Percentiles rank a stretch among this genome's conserved stretches.
Conservation (phyloP, 2,797 vertebrate species). For the Epinephelus coioides region DNA sequence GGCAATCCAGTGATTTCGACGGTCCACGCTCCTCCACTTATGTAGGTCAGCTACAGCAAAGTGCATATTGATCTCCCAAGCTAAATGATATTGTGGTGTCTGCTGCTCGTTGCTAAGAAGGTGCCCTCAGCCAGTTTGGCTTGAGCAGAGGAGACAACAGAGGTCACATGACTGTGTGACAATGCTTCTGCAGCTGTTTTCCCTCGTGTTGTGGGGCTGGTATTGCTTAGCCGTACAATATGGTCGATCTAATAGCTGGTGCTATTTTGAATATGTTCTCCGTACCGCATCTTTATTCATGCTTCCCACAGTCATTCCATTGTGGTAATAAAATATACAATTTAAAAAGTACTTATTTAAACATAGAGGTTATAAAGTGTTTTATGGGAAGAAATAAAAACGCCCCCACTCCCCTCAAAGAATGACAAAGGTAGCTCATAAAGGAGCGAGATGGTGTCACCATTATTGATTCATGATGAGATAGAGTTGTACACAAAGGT, state of each 20-base stretch:
- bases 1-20: slow-evolving; percentile 63
- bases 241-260: slow-evolving; percentile 29
- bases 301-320: slow-evolving; percentile 1
- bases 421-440: slow-evolving; percentile 2
- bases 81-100: slow-evolving; percentile 82
- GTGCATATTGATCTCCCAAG: slow-evolving; percentile 82
- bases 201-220: slow-evolving; percentile 28
- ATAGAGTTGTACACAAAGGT: slow-evolving; percentile 27
- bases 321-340: neutral
- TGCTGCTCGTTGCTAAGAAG: slow-evolving; percentile 75
- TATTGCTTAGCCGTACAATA: slow-evolving; percentile 44
- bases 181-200: slow-evolving; percentile 65
- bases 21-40: slow-evolving; percentile 64
- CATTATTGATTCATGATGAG: slow-evolving; percentile 11
- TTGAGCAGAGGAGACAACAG: slow-evolving; percentile 67
- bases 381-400: slow-evolving; percentile 14
- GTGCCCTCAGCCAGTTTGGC: slow-evolving; percentile 75
- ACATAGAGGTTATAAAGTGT: neutral
- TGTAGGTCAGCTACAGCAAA: slow-evolving; percentile 81
- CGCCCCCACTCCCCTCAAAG: neutral
- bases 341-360: slow-evolving; percentile 8
- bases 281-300: slow-evolving; percentile 29
- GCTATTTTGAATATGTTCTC: slow-evolving; percentile 18
- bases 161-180: slow-evolving; percentile 71
- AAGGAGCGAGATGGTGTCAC: neutral